These are phyloP conservation scores for Himalopsyche kuldschensis DNA, from an alignment of 2,888 invertebrate species.

Conservation along the genomic window DNA sequence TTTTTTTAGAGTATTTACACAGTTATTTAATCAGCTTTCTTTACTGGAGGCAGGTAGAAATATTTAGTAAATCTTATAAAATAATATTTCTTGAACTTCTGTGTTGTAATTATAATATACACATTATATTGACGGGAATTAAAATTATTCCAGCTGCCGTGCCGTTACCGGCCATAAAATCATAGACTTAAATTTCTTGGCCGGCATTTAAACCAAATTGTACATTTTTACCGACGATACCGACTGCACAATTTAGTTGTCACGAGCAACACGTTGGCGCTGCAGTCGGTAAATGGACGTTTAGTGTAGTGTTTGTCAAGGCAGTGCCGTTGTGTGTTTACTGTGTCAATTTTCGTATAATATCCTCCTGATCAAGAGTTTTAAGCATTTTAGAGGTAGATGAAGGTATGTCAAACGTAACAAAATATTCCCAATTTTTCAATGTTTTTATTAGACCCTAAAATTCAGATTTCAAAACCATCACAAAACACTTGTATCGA, in stretches of 20 bases:
- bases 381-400: constrained; percentile 61
- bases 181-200: background rate
- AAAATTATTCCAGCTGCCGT: too few species aligned
- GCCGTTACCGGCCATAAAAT: too few species aligned
- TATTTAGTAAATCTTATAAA: too few species aligned
- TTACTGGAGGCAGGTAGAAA: too few species aligned
- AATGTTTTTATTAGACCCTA: background rate
- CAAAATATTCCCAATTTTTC: constrained; percentile 23
- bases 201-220: background rate
- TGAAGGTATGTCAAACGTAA: constrained; percentile 59
- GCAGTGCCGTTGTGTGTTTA: constrained; percentile 67
- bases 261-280: constrained; percentile 52
- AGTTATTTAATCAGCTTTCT: too few species aligned
- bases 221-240: background rate
- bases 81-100: too few species aligned
- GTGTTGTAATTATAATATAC: too few species aligned
- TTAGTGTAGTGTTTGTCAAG: constrained; percentile 67
- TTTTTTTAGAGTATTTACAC: too few species aligned
- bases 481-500: constrained; percentile 46
- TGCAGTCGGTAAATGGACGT: constrained; percentile 69
- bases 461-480: background rate
- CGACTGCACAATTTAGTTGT: constrained; percentile 8
- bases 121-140: background rate
- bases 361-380: constrained; percentile 45
- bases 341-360: constrained; percentile 53